These are phyloP conservation scores for Lepidocyrtinus sp. DNA, from an alignment of 2,888 invertebrate genomes.

Conservation along the genomic window DNA sequence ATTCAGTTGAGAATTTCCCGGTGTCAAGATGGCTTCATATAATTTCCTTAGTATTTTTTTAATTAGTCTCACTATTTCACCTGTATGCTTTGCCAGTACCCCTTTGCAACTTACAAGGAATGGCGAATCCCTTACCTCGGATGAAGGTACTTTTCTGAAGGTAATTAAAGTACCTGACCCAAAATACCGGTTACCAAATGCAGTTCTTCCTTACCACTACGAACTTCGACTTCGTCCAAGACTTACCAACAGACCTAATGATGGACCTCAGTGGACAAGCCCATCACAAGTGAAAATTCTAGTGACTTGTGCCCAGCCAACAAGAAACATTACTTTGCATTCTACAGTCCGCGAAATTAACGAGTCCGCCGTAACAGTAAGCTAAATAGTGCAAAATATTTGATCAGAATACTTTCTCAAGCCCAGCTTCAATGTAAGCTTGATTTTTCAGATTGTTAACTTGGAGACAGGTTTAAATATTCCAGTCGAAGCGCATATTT, in stretches of 20 bases:
- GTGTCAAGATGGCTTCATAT: neutral
- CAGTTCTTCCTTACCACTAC: constrained; percentile 59
- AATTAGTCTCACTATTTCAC: neutral
- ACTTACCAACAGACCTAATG: constrained; percentile 37
- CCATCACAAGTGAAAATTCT: constrained; percentile 56
- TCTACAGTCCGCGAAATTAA: constrained; percentile 57
- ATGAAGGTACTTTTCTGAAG: constrained; percentile 38
- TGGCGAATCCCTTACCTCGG: constrained; percentile 13
- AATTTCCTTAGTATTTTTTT: neutral
- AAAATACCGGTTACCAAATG: constrained; percentile 57
- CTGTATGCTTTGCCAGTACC: neutral
- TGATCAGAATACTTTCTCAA: constrained; percentile 8
- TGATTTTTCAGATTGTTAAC: constrained; percentile 49
- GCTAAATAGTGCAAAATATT: neutral
- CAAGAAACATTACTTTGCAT: constrained; percentile 58
- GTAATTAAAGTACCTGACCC: constrained; percentile 57
- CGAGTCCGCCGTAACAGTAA: constrained; percentile 56
- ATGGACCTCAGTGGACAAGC: constrained; percentile 49
- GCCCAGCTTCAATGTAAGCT: too few species aligned
- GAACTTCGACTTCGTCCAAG: constrained; percentile 54
- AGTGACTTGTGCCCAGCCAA: constrained; percentile 45
- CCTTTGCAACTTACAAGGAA: constrained; percentile 43
- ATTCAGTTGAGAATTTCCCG: neutral
- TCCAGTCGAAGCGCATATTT: constrained; percentile 35
- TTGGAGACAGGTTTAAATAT: constrained; percentile 33